A percentile compares a stretch with the other conserved stretches of the same genome.
These are phyloP conservation scores for Agrotis clavis DNA, from an alignment of 2,888 invertebrate genomes.

Conservation along the genomic window DNA sequence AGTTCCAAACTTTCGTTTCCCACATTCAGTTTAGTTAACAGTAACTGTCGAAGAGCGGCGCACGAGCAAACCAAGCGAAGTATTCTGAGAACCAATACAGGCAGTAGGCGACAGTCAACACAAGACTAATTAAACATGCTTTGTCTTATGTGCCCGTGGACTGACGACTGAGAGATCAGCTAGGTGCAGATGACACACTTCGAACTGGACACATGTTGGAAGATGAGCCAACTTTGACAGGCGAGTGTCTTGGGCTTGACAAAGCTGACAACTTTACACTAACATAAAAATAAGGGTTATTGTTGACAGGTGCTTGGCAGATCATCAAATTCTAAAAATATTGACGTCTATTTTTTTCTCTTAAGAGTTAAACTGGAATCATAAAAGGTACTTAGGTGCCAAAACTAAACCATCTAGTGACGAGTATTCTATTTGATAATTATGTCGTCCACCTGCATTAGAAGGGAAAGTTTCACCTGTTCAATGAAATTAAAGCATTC, in stretches of 20 bases:
- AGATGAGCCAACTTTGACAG: neutral
- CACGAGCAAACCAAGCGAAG: slow-evolving; percentile 60
- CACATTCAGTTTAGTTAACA: slow-evolving; percentile 65
- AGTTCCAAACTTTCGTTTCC: slow-evolving; percentile 64
- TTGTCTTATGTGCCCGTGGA: slow-evolving; percentile 81
- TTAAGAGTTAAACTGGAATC: neutral
- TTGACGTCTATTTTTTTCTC: too few relatives aligned
- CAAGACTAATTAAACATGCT: slow-evolving; percentile 85
- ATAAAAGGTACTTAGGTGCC: neutral
- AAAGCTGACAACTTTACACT: neutral
- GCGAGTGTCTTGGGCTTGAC: neutral
- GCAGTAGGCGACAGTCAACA: slow-evolving; percentile 80
- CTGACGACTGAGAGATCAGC: slow-evolving; percentile 75
- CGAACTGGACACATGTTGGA: neutral
- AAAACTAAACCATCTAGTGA: neutral
- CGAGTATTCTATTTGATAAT: neutral
- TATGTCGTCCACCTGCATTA: neutral
- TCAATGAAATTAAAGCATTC: slow-evolving; percentile 20
- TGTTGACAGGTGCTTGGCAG: neutral
- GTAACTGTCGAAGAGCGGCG: slow-evolving; percentile 67
- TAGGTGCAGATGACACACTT: slow-evolving; percentile 53
- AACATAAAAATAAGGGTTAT: neutral
- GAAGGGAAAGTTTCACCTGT: neutral
- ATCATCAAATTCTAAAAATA: neutral
- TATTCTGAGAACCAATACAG: slow-evolving; percentile 76